Base-by-base conservation (phyloP, 2,797 vertebrate species). In the Heliangelus exortis region DNA sequence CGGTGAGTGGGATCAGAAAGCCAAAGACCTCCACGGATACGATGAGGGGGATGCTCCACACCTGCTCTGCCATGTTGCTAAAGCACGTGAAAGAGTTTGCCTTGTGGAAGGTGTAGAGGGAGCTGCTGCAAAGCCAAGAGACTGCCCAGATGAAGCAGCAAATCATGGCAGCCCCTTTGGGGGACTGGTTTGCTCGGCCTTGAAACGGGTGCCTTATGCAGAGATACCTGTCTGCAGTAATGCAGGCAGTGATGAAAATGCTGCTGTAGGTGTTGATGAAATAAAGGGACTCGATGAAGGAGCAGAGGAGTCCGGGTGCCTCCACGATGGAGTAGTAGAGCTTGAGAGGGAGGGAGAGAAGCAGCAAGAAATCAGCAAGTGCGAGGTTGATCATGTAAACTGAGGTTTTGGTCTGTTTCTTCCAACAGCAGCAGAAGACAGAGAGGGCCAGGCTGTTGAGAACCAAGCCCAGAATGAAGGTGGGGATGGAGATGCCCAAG, bases 381-480 rank as follows among this genome's bases (percentile, higher is more conserved):
- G 98, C 98, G 69, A 99, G 96, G 85, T 97, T 99, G 93, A 98
- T 98, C 98, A 99, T 99, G 97, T 98, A 99, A 95, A 99, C 98
- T 0, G 97, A 98, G 20, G 98, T 98, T 96, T 98, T 98, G 0
- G 96, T 98, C 97, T 98, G 98, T 95, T 98, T 98, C 65, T 92
- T 97, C 85, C 99, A 96, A 59, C 97, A 89, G 55, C 97, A 96
- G 92, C 98, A 98, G 92, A 99, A 99, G 53, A 98, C 96, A 0
- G 31, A 34, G 80, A 99, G 97, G 10, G 98, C 99, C 5, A 80
- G 29, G 8, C 66, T 7, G 13, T 99, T 99, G 43, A 99, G 97
- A 26, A 97, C 1, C 19, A 99, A 72, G 53, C 99, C 99, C 0
- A 98, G 12, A 51, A 98, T 15, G 83, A 99, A 98, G 67, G 98